These are phyloP conservation scores for Fregetta grallaria DNA, from an alignment of 2,113 vertebrate genomes.

Conservation along the genomic window DNA sequence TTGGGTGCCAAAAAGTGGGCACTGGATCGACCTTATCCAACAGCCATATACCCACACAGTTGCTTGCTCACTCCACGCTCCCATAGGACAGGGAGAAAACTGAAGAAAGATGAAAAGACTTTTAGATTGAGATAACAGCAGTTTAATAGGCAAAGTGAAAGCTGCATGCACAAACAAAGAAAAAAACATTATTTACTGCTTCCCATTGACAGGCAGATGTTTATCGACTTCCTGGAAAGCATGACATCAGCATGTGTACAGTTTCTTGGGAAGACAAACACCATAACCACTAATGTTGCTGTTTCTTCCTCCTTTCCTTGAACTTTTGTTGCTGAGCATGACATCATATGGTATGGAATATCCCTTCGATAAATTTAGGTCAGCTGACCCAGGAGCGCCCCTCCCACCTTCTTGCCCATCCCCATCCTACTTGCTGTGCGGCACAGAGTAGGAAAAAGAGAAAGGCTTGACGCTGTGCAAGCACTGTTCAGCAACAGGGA, in stretches of 20 bases:
- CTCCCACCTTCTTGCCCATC: not conserved
- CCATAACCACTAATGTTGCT: not conserved
- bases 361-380: not conserved
- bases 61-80: rapidly evolving
- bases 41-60: not conserved
- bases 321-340: not conserved
- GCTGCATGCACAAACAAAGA: not conserved
- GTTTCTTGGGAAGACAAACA: not conserved
- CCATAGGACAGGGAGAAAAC: not conserved
- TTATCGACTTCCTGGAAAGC: not conserved
- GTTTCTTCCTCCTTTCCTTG: not conserved
- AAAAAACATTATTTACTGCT: not conserved
- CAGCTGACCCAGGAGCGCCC: not conserved
- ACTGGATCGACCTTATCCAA: not conserved
- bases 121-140: not conserved
- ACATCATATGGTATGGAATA: not conserved
- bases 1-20: rapidly evolving
- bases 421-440: not conserved
- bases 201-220: not conserved
- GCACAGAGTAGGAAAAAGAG: not conserved
- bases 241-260: not conserved
- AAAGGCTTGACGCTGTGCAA: not conserved
- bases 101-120: not conserved
- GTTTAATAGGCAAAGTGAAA: not conserved
- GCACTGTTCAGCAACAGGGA: not conserved